Evolutionary conservation across 2,888 invertebrate genomes (phyloP).

Genomic region (Thysanoteuthis rhombus): DNA sequence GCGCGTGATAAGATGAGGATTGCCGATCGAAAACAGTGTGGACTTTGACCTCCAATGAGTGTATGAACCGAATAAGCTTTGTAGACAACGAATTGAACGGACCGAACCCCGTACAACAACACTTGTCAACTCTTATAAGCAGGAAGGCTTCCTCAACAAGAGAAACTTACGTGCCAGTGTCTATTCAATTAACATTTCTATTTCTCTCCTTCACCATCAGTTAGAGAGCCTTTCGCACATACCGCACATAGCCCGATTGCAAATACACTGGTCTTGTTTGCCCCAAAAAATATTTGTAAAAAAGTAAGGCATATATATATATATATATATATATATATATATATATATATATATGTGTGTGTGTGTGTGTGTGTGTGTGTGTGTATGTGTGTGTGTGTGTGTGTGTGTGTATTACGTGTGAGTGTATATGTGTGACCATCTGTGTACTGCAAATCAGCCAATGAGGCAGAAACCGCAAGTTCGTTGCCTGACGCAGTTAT

Average conservation of each 20-base stretch:
- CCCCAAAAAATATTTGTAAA: neutral
- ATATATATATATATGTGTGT: neutral
- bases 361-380: no score
- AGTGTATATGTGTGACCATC: no score
- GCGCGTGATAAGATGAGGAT: neutral
- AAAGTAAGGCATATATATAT: neutral
- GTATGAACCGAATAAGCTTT: neutral
- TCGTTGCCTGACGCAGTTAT: no score
- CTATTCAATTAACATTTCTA: neutral
- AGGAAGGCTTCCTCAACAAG: neutral
- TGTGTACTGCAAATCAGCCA: no score
- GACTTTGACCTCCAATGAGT: neutral
- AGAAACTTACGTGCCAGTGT: neutral
- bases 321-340: slow-evolving; percentile 12
- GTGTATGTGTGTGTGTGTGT: no score
- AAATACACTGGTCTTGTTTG: neutral
- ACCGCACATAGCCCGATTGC: neutral
- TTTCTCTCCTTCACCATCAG: neutral
- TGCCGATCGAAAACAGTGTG: neutral
- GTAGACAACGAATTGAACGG: neutral
- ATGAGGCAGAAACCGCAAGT: no score
- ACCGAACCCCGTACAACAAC: neutral
- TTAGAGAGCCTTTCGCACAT: neutral
- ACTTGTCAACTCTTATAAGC: neutral
- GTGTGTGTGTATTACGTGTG: no score